phyloP scores from a whole-genome alignment of 2,888 invertebrate species.

The Idaea dimidiata region DNA sequence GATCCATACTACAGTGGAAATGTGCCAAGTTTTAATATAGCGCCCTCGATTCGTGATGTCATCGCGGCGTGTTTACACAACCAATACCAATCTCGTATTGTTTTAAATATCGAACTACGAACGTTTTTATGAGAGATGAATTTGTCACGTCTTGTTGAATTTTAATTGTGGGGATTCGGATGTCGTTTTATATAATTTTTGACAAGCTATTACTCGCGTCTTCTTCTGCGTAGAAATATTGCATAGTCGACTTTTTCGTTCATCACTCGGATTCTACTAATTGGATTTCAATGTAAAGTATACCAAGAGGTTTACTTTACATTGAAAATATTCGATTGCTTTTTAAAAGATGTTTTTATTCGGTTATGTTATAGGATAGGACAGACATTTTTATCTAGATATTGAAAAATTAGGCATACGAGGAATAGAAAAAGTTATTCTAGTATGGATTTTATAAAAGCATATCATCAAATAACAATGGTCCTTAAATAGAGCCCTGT shows the following conservation, averaged over 20 bases:
- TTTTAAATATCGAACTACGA: not conserved
- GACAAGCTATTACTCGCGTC: too few relatives aligned
- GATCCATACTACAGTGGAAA: slow-evolving; percentile 55
- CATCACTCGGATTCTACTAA: too few relatives aligned
- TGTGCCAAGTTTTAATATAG: slow-evolving; percentile 75
- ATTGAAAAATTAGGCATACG: too few relatives aligned
- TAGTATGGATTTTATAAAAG: not conserved
- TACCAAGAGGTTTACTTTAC: too few relatives aligned
- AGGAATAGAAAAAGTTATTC: not conserved
- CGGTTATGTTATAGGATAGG: too few relatives aligned
- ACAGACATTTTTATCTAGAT: too few relatives aligned
- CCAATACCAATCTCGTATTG: not conserved
- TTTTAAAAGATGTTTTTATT: too few relatives aligned
- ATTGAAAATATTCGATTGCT: too few relatives aligned
- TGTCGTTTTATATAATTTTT: too few relatives aligned
- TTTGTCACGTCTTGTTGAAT: not conserved
- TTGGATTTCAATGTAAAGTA: too few relatives aligned
- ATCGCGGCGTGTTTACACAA: slow-evolving; percentile 48
- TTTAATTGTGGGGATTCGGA: not conserved
- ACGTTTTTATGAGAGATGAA: not conserved
- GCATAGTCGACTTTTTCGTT: too few relatives aligned
- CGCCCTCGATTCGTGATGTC: slow-evolving; percentile 62
- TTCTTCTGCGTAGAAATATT: too few relatives aligned
- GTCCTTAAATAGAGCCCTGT: slow-evolving; percentile 13
- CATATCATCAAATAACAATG: slow-evolving; percentile 12